phyloP scores from a whole-genome alignment of 2,113 vertebrate genomes.

The Mesitornis unicolor region DNA sequence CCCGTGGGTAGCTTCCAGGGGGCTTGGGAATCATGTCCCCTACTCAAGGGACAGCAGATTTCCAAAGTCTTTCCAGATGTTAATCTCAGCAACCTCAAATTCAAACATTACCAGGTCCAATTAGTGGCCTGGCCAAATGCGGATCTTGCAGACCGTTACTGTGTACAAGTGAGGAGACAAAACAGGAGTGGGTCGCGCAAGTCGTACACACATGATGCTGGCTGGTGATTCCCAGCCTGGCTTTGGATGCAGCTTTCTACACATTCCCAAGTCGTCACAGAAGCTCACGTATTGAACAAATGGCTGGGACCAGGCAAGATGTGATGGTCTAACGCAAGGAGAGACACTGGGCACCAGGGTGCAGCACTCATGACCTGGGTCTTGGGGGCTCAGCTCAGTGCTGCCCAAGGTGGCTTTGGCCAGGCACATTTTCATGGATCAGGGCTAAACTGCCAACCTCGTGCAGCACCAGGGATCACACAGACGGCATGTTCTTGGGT shows the following conservation, averaged over 20 bases:
- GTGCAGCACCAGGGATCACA: background rate
- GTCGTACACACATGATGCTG: background rate
- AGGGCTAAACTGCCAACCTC: background rate
- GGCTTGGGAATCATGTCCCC: background rate
- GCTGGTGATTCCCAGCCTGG: background rate
- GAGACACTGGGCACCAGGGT: background rate
- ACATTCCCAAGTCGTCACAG: background rate
- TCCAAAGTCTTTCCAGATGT: constrained; percentile 35
- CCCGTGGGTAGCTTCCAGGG: background rate
- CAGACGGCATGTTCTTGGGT: background rate
- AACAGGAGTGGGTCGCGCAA: background rate
- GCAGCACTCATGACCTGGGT: background rate
- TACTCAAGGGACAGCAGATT: background rate
- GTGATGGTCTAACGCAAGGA: background rate
- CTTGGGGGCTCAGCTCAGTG: background rate
- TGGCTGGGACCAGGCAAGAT: background rate
- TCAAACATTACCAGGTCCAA: background rate
- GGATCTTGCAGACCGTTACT: background rate
- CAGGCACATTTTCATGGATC: background rate
- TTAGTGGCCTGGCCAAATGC: background rate
- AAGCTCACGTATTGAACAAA: background rate
- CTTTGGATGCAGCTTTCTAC: background rate
- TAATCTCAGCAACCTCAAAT: background rate
- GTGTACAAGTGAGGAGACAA: background rate
- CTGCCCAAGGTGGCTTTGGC: background rate